phyloP scores from a whole-genome alignment of 2,797 vertebrate genomes.

The Gymnothorax reevesii region DNA sequence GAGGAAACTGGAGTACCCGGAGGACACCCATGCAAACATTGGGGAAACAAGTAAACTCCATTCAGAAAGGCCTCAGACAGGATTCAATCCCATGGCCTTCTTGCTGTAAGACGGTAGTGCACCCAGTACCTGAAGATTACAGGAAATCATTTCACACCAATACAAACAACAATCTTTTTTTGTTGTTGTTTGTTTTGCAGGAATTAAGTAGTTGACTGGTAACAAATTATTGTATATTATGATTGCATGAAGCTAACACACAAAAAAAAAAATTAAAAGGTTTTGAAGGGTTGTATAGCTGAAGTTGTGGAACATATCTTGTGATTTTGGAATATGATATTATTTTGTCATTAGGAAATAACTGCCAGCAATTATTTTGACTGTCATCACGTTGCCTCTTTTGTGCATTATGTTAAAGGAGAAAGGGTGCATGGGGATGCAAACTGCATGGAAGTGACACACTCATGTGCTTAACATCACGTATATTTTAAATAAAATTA shows the following conservation, averaged over 20 bases:
- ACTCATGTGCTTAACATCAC: too few relatives aligned
- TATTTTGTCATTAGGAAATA: neutral
- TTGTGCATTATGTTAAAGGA: neutral
- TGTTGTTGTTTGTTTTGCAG: neutral
- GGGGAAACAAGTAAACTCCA: too few relatives aligned
- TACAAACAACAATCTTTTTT: neutral
- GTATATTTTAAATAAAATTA: too few relatives aligned
- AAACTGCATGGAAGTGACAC: neutral
- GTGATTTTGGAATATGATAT: neutral
- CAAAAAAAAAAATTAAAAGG: neutral
- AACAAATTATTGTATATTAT: neutral
- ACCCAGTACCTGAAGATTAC: too few relatives aligned
- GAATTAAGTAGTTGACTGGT: neutral
- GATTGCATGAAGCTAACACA: neutral
- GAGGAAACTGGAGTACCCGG: too few relatives aligned
- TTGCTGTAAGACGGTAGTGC: too few relatives aligned
- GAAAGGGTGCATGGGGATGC: neutral
- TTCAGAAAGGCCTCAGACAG: too few relatives aligned
- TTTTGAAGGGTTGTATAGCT: neutral
- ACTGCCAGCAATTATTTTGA: neutral
- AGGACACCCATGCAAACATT: too few relatives aligned
- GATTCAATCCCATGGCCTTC: too few relatives aligned
- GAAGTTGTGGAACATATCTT: neutral
- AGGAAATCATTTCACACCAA: neutral
- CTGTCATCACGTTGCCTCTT: neutral